Conservation (phyloP, 2,797 vertebrate genomes). For the Lophotriccus pileatus region DNA sequence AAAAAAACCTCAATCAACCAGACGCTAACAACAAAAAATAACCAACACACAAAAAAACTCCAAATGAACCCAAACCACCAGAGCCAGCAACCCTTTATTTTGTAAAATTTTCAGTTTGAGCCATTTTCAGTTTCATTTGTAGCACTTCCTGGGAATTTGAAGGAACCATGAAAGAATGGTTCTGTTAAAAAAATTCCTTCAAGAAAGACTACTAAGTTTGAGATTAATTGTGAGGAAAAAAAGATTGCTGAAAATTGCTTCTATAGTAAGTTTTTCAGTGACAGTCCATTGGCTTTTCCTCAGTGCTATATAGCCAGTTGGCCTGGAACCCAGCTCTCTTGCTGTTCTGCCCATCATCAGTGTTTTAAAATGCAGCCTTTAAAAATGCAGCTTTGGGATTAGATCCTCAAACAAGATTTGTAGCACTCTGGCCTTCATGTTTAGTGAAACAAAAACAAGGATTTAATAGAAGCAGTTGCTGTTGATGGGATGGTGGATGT, state of each 20-base stretch:
- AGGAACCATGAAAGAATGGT: background rate
- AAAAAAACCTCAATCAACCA: fast-evolving
- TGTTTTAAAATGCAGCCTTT: background rate
- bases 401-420: background rate
- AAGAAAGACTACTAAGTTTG: background rate
- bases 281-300: background rate
- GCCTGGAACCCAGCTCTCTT: background rate
- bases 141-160: background rate
- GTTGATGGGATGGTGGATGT: background rate
- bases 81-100: background rate
- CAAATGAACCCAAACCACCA: background rate
- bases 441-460: background rate
- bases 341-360: background rate
- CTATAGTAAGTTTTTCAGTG: background rate
- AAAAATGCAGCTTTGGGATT: background rate
- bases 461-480: background rate
- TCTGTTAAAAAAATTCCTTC: background rate
- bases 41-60: fast-evolving
- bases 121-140: background rate
- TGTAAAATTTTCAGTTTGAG: background rate
- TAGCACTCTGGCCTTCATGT: background rate
- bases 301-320: background rate
- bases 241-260: background rate
- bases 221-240: background rate
- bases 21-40: background rate